These are phyloP conservation scores for Microdon myrmicae DNA, from an alignment of 2,888 invertebrate genomes.

Conservation along the genomic window DNA sequence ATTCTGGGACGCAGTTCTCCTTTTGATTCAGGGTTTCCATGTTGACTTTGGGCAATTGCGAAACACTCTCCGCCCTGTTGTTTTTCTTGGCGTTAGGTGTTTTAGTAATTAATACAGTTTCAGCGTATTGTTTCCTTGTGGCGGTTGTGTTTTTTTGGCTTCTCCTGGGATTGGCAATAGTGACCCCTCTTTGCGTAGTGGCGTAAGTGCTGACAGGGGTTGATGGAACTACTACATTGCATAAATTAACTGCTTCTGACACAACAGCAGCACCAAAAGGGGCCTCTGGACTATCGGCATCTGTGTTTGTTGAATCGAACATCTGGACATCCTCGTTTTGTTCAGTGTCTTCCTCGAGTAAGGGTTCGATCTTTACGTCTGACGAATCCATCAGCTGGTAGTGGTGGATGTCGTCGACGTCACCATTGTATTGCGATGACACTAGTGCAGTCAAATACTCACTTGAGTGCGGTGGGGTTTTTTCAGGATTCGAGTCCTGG, in stretches of 20 bases:
- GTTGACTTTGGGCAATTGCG: too few relatives aligned
- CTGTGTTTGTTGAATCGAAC: too few relatives aligned
- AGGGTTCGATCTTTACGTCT: constrained; percentile 39
- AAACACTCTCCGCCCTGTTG: too few relatives aligned
- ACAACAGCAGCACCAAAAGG: too few relatives aligned
- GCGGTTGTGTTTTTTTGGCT: constrained; percentile 16
- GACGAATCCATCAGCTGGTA: constrained; percentile 37
- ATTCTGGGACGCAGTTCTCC: too few relatives aligned
- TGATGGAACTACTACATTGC: too few relatives aligned
- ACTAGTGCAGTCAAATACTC: constrained; percentile 12
- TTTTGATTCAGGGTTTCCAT: too few relatives aligned
- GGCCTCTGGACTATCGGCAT: too few relatives aligned
- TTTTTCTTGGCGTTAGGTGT: constrained; percentile 39
- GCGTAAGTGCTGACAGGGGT: too few relatives aligned
- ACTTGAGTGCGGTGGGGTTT: constrained; percentile 34
- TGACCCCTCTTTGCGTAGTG: too few relatives aligned
- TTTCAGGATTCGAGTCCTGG: constrained; percentile 60
- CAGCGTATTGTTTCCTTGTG: constrained; percentile 26
- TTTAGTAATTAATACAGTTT: constrained; percentile 51
- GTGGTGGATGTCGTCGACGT: constrained; percentile 1
- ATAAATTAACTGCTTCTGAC: too few relatives aligned
- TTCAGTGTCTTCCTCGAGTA: constrained; percentile 43
- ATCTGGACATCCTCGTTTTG: too few relatives aligned
- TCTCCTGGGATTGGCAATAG: constrained; percentile 24
- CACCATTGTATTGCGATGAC: constrained; percentile 10